Percentiles rank a stretch among this genome's conserved stretches.
Conservation (phyloP, 2,797 vertebrate genomes). For the Otus scops region DNA sequence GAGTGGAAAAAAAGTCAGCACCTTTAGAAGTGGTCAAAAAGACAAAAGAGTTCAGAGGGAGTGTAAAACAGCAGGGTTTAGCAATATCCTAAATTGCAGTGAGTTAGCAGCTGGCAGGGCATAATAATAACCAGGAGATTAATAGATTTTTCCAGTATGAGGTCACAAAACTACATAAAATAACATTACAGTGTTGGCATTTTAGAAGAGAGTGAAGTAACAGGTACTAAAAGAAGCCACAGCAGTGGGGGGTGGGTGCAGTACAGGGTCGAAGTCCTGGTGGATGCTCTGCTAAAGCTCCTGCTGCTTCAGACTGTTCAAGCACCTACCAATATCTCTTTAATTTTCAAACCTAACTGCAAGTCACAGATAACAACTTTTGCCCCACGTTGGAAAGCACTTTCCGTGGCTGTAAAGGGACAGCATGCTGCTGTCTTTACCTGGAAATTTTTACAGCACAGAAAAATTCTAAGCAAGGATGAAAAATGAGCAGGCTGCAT, state of each 20-base stretch:
- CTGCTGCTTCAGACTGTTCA: neutral
- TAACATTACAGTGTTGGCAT: neutral
- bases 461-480: neutral
- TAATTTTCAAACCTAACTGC: neutral
- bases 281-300: neutral
- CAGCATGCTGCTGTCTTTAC: neutral
- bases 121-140: conserved; percentile 37
- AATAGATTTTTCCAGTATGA: conserved; percentile 53
- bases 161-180: conserved; percentile 38
- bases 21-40: conserved; percentile 4
- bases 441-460: neutral
- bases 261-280: neutral
- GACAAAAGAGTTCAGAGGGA: conserved; percentile 5
- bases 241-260: neutral
- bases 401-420: neutral
- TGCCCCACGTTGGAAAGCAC: neutral
- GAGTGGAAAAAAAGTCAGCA: neutral
- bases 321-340: neutral
- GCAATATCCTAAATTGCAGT: conserved; percentile 34
- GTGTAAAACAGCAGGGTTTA: conserved; percentile 21
- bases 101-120: conserved; percentile 6
- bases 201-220: neutral
- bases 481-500: neutral
- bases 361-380: neutral
- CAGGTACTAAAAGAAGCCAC: neutral